Evolutionary conservation across 30 jellyfish, hydroid and myxozoan species (phyloP).

Genomic region (Hydractinia symbiolongicarpus): DNA sequence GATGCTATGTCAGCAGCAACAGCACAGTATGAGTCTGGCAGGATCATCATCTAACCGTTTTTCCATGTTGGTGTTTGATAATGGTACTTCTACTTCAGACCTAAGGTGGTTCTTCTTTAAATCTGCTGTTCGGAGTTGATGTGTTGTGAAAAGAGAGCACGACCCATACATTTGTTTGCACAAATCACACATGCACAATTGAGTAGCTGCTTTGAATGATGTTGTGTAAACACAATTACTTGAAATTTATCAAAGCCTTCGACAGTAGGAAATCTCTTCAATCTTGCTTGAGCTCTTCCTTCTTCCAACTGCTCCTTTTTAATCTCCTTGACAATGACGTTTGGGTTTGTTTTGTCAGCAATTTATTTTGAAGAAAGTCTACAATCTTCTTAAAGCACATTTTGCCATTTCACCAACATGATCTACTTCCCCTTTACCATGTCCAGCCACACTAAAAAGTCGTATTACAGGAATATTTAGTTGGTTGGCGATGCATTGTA

Average conservation of each 20-base stretch:
- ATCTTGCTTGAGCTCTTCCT: neutral
- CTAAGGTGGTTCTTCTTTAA: too few relatives aligned
- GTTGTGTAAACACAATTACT: neutral
- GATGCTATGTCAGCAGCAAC: neutral
- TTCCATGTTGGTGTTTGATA: too few relatives aligned
- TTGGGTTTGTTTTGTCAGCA: neutral
- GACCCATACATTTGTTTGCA: neutral
- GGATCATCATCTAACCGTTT: too few relatives aligned
- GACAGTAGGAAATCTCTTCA: neutral
- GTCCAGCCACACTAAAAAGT: neutral
- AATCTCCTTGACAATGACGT: neutral
- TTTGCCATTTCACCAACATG: neutral
- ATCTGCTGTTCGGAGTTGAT: neutral
- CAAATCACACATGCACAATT: neutral
- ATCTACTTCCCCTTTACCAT: neutral
- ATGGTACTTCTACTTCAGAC: too few relatives aligned
- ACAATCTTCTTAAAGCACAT: neutral
- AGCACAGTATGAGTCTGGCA: neutral
- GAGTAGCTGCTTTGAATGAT: neutral
- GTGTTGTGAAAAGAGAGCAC: neutral
- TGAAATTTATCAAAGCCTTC: neutral
- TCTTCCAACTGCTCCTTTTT: neutral
- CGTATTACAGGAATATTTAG: neutral
- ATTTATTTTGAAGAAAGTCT: neutral
- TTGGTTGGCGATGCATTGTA: conserved; percentile 29